A percentile compares a stretch with the other conserved stretches of the same genome.
Conservation (phyloP, 1,140 invertebrate genomes). For the Ceratina calcarata region DNA sequence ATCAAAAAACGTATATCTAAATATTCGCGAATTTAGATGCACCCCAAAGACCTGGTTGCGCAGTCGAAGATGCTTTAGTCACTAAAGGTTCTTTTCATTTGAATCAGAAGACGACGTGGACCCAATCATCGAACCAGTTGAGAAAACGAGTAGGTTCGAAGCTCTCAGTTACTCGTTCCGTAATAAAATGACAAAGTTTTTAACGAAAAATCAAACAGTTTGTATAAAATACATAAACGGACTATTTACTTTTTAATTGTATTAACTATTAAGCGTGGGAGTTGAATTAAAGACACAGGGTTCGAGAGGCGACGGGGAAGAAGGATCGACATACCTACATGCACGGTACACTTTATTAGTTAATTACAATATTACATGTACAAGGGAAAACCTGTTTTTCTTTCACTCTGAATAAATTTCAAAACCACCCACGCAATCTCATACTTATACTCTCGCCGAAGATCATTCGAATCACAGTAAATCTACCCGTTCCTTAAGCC, state of each 20-base stretch:
- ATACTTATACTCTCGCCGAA: slow-evolving; percentile 37
- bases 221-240: too few species aligned
- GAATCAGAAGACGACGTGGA: slow-evolving; percentile 9
- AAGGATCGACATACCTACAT: neutral
- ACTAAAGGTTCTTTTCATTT: neutral
- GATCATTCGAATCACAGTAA: slow-evolving; percentile 46
- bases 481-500: slow-evolving; percentile 24
- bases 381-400: slow-evolving; percentile 40
- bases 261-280: neutral
- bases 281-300: too few species aligned
- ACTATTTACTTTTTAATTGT: too few species aligned
- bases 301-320: too few species aligned
- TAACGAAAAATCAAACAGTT: too few species aligned
- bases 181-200: slow-evolving; percentile 26
- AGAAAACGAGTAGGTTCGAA: slow-evolving; percentile 52
- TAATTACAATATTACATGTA: slow-evolving; percentile 56
- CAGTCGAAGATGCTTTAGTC: neutral
- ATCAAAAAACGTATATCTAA: neutral
- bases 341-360: slow-evolving; percentile 53
- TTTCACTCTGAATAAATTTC: slow-evolving; percentile 14
- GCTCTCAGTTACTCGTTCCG: slow-evolving; percentile 37
- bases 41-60: neutral
- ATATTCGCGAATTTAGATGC: slow-evolving; percentile 5
- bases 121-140: slow-evolving; percentile 6
- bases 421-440: slow-evolving; percentile 32